Evolutionary conservation across 2,113 vertebrate genomes (phyloP).

Genomic region (Tragelaphus buxtoni): DNA sequence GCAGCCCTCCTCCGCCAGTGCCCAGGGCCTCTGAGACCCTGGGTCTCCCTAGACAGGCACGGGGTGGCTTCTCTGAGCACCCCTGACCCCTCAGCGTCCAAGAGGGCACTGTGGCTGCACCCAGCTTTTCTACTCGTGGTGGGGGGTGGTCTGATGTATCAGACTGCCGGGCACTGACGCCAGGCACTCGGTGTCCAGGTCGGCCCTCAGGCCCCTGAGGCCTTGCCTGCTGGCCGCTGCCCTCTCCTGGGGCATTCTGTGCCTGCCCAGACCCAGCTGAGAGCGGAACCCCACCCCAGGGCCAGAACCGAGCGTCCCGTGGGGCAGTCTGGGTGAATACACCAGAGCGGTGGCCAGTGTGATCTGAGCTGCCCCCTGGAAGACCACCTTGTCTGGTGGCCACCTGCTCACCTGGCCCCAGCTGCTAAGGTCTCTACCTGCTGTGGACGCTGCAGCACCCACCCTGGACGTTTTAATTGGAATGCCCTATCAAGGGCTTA

Average conservation of each 20-base stretch:
- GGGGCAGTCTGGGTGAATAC: not conserved
- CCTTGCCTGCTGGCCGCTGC: not conserved
- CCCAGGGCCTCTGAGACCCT: no score
- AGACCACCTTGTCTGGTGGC: fast-evolving
- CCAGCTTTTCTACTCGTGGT: not conserved
- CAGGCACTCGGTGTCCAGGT: not conserved
- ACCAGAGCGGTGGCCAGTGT: fast-evolving
- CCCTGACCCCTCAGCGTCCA: no score
- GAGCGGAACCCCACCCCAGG: not conserved
- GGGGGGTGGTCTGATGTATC: fast-evolving
- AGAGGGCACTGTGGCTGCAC: fast-evolving
- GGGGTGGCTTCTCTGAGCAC: fast-evolving
- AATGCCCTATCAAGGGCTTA: conserved; percentile 78
- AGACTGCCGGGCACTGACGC: not conserved
- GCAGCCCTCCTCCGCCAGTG: fast-evolving
- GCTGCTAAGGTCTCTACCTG: conserved; percentile 56
- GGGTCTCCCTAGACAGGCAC: fast-evolving
- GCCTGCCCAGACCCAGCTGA: no score
- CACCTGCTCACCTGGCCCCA: fast-evolving
- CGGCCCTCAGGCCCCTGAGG: not conserved
- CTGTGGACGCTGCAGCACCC: conserved; percentile 50
- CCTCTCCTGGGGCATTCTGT: not conserved
- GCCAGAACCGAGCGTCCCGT: fast-evolving
- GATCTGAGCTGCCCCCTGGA: fast-evolving
- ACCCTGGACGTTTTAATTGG: conserved; percentile 76